Evolutionary conservation across 37 sponge, comb jelly and placozoan species (phyloP), one percentile per base, ranked within the genome.

Genomic region (Chondrosia reniformis): DNA sequence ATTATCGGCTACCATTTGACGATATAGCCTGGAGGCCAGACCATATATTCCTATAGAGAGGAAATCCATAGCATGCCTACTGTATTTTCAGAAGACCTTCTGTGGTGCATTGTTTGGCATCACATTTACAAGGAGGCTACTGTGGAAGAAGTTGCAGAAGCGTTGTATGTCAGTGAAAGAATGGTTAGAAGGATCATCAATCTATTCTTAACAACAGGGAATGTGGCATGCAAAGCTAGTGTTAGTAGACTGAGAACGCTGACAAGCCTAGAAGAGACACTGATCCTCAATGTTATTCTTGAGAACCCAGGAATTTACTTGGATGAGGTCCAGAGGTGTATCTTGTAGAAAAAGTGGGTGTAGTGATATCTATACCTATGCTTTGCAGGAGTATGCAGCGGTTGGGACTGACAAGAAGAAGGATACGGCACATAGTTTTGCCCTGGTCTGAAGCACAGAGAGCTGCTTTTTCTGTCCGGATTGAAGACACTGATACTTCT

Each of bases 241-340:
- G 17, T 49, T 13, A 78, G 77, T 2, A 67, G 77, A 30, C 0
- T 22, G 24, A 67, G 79, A 7, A 33, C 33, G 63, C 45, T 71
- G 36, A 28, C 36, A 4, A 61, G 57, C 4, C 67, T 19, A 10
- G 64, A 66, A 15, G 55, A 83, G 33, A 33, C 27, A 15, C 24
- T 13, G 13, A 30, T 83, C 31, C 0, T 78, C 7, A 46, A 64
- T 0, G 7, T 32, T 8, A 27, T 78, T 2, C 8, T 77, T 3
- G 79, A 46, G 3, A 67, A 67, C 19, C 84, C 84, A 55, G 58
- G 62, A 4, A 67, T 84, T 5, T 84, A 78, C 34, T 61, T 84
- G 0, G 33, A 37, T 58, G 75, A 78, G 38, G 21, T 85, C 12
- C 38, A 55, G 34, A 5, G 12, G 4, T 15, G 54, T 21, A 15